Evolutionary conservation across 2,113 vertebrate genomes (phyloP).

Genomic region (human (Homo sapiens)): DNA sequence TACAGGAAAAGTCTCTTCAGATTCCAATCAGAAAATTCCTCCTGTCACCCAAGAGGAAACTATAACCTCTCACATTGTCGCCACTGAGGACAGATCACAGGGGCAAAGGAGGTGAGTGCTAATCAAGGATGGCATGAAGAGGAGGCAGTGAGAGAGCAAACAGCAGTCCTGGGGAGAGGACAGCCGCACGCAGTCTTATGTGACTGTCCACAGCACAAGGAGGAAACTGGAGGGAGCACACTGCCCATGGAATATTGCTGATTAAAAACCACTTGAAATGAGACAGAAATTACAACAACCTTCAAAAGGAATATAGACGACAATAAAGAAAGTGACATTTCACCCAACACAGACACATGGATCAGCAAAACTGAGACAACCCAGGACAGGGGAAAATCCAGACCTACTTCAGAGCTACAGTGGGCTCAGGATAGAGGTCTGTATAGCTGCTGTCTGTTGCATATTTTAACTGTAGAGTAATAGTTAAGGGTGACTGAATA

Average conservation of each 20-base stretch:
- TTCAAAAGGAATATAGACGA: not conserved
- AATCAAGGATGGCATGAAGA: rapidly evolving
- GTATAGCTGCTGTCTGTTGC: too few species aligned
- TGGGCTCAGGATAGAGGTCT: not conserved
- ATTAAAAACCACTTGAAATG: not conserved
- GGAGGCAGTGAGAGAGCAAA: not conserved
- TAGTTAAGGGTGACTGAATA: not conserved
- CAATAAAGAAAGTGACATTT: not conserved
- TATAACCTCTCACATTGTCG: not conserved
- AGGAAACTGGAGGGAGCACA: rapidly evolving
- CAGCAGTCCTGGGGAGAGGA: not conserved
- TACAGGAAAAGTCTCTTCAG: not conserved
- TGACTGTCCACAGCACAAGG: not conserved
- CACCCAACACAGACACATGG: not conserved
- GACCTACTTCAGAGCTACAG: not conserved
- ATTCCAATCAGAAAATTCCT: not conserved
- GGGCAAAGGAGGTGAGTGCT: not conserved
- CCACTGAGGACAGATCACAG: not conserved
- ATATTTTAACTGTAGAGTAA: not conserved
- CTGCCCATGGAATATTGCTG: not conserved
- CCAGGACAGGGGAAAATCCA: not conserved
- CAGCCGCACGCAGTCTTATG: not conserved
- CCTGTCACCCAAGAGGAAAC: not conserved
- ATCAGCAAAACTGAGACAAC: not conserved
- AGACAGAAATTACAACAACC: not conserved